A percentile compares a stretch with the other conserved stretches of the same genome.
These are phyloP conservation scores for Rhincodon typus DNA, from an alignment of 2,797 vertebrate genomes.

Conservation along the genomic window DNA sequence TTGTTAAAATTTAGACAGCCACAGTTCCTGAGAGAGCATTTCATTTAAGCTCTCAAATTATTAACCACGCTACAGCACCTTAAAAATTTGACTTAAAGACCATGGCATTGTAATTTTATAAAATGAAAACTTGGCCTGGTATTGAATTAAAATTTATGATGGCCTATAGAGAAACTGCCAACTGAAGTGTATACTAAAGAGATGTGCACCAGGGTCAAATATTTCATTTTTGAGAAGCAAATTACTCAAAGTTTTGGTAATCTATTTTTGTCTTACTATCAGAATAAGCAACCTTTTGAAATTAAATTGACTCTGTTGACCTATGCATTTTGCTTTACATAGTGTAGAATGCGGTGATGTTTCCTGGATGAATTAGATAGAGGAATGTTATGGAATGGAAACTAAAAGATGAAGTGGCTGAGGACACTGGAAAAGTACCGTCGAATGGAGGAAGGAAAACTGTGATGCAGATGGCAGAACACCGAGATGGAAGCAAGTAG, in stretches of 20 bases:
- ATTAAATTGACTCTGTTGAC: not conserved
- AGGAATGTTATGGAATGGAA: too few species aligned
- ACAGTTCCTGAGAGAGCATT: slow-evolving; percentile 42
- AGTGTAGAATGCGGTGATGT: not conserved
- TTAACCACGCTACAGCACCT: accelerated
- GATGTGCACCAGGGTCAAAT: slow-evolving; percentile 22
- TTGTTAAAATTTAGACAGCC: slow-evolving; percentile 48
- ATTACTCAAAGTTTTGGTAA: not conserved
- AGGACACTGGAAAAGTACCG: too few species aligned
- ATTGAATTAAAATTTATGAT: slow-evolving; percentile 38
- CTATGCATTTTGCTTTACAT: not conserved
- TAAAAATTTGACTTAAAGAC: not conserved
- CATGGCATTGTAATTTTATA: not conserved
- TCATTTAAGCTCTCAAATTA: slow-evolving; percentile 46
- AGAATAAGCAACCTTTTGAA: not conserved
- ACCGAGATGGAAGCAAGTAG: too few species aligned
- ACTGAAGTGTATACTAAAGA: not conserved
- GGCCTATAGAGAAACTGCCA: not conserved
- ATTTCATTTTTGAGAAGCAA: not conserved
- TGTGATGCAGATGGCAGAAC: too few species aligned
- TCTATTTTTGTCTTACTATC: not conserved
- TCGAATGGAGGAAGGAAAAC: too few species aligned
- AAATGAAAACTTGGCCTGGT: slow-evolving; percentile 32
- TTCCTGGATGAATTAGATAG: too few species aligned
- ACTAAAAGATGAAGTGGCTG: too few species aligned